Percentiles rank a stretch among this genome's conserved stretches.
Evolutionary conservation across 2,113 vertebrate species (phyloP).

Genomic region (Desmodus rotundus): DNA sequence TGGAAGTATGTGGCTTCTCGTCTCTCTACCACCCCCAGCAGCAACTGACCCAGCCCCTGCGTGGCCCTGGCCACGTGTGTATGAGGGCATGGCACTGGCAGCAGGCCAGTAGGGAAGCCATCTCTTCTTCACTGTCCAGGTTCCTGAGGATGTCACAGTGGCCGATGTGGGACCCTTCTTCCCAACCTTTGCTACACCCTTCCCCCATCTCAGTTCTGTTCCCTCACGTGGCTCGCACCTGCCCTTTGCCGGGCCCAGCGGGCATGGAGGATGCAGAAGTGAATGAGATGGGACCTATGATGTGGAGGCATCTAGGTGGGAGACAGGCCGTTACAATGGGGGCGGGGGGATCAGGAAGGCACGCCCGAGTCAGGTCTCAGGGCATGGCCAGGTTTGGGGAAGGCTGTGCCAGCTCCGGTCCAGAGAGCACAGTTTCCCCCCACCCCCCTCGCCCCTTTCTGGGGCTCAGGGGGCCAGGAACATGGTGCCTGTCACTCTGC

Average conservation of each 20-base stretch:
- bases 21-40: background rate
- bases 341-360: background rate
- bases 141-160: background rate
- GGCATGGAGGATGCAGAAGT: background rate
- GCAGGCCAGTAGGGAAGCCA: background rate
- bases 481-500: background rate
- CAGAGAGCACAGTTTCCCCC: background rate
- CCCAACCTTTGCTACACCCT: background rate
- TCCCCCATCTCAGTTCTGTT: background rate
- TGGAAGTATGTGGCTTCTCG: background rate
- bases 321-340: background rate
- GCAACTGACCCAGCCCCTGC: background rate
- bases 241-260: background rate
- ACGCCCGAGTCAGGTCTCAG: accelerated
- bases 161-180: background rate
- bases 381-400: background rate
- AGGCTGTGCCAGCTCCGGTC: no score
- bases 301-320: accelerated
- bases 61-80: no score
- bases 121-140: background rate
- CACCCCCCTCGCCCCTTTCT: background rate
- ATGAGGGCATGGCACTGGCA: accelerated
- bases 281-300: background rate
- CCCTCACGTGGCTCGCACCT: accelerated
- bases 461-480: background rate